Percentiles rank a stretch among this genome's conserved stretches.
Conservation (phyloP, 2,888 invertebrate genomes). For the Orchesella flavescens region DNA sequence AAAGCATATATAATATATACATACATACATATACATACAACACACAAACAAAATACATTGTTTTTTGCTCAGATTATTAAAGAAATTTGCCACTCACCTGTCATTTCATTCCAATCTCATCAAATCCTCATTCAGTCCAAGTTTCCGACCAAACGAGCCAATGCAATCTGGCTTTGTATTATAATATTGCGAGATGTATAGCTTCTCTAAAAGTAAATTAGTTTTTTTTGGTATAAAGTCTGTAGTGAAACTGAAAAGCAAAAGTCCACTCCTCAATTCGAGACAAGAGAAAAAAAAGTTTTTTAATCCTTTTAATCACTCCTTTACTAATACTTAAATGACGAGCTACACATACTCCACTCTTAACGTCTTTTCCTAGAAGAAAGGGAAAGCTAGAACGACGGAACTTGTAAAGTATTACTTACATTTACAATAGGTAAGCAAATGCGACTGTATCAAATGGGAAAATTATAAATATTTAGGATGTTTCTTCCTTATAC, state of each 20-base stretch:
- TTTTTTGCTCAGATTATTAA: slow-evolving; percentile 19
- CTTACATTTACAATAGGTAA: slow-evolving; percentile 1
- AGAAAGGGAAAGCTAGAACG: slow-evolving; percentile 37
- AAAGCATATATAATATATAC: no score
- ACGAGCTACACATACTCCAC: background rate
- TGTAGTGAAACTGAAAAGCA: background rate
- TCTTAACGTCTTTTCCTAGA: no score
- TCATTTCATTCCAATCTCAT: slow-evolving; percentile 33
- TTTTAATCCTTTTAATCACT: slow-evolving; percentile 38
- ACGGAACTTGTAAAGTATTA: slow-evolving; percentile 12
- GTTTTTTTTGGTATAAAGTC: no score
- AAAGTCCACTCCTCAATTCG: background rate
- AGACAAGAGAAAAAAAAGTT: background rate
- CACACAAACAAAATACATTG: no score
- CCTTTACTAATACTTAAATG: background rate
- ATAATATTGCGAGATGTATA: no score
- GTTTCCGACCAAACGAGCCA: no score
- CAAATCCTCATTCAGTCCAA: slow-evolving; percentile 17
- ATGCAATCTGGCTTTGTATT: no score
- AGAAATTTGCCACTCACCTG: slow-evolving; percentile 53
- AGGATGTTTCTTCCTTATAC: slow-evolving; percentile 9
- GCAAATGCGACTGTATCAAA: slow-evolving; percentile 17
- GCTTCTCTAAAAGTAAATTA: no score
- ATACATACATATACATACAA: no score
- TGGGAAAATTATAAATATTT: slow-evolving; percentile 34